A percentile compares a stretch with the other conserved stretches of the same genome.
phyloP scores from a whole-genome alignment of 37 sponge, comb jelly and placozoan genomes.

The Mnemiopsis leidyi region DNA sequence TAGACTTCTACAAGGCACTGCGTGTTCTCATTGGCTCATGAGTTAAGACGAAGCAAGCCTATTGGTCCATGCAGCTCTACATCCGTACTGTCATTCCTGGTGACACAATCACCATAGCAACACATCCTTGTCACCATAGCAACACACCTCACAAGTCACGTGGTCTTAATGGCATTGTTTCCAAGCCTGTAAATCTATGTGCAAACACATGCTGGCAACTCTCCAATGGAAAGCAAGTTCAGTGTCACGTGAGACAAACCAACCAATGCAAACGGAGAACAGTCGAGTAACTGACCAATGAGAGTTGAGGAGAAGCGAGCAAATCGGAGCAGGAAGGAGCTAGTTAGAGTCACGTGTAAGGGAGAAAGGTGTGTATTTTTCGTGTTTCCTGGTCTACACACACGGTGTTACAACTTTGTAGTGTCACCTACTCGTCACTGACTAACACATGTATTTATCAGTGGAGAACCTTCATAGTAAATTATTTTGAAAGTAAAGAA shows the following conservation, averaged over 20 bases:
- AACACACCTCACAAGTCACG: not conserved
- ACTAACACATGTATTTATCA: too few relatives aligned
- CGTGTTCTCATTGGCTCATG: too few relatives aligned
- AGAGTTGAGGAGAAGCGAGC: not conserved
- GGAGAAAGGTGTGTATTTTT: not conserved
- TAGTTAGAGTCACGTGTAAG: not conserved
- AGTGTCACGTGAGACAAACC: not conserved
- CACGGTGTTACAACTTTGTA: too few relatives aligned
- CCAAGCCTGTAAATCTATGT: not conserved
- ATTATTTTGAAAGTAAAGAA: too few relatives aligned
- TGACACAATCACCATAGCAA: not conserved
- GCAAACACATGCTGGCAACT: not conserved
- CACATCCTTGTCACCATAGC: not conserved
- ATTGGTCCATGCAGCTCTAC: too few relatives aligned
- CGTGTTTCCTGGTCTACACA: not conserved
- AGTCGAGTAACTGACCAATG: not conserved
- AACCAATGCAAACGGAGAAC: not conserved
- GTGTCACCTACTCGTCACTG: too few relatives aligned
- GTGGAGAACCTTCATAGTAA: too few relatives aligned
- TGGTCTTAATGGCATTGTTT: not conserved
- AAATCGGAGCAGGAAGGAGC: not conserved
- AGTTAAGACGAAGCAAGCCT: too few relatives aligned
- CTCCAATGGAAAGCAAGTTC: not conserved
- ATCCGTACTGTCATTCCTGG: too few relatives aligned
- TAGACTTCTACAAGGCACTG: too few relatives aligned